These are phyloP conservation scores for Arctia plantaginis DNA, from an alignment of 2,888 invertebrate genomes.

Conservation along the genomic window DNA sequence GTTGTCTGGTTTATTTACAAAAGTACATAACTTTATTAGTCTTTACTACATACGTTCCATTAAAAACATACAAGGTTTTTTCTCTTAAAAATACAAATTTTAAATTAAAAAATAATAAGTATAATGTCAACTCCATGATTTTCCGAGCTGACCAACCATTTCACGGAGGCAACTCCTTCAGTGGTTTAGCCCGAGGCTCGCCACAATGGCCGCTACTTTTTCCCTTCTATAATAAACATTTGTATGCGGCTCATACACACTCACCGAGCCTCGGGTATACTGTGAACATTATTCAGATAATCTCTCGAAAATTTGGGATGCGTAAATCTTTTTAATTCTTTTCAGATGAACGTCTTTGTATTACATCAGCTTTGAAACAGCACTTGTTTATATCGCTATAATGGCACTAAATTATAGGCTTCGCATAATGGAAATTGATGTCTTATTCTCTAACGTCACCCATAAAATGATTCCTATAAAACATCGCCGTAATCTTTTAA, in stretches of 20 bases:
- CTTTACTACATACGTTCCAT: neutral
- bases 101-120: neutral
- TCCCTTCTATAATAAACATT: conserved; percentile 83
- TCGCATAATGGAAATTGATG: neutral
- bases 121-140: conserved; percentile 49
- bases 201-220: conserved; percentile 82
- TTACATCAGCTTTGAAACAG: conserved; percentile 1
- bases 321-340: conserved; percentile 9
- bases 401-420: neutral
- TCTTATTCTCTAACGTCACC: neutral
- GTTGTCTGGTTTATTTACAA: neutral
- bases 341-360: conserved; percentile 3
- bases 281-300: conserved; percentile 45
- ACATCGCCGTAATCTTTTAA: neutral
- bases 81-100: neutral
- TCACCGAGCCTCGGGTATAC: conserved; percentile 47
- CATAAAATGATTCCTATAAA: neutral
- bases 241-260: conserved; percentile 74
- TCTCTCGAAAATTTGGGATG: conserved; percentile 45
- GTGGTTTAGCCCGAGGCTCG: conserved; percentile 73
- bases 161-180: conserved; percentile 76
- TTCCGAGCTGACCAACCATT: conserved; percentile 39
- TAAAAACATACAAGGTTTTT: neutral
- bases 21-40: neutral
- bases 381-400: neutral